These are phyloP conservation scores for Drosophila aff. DNA, from an alignment of 1,140 invertebrate species.

Conservation along the genomic window DNA sequence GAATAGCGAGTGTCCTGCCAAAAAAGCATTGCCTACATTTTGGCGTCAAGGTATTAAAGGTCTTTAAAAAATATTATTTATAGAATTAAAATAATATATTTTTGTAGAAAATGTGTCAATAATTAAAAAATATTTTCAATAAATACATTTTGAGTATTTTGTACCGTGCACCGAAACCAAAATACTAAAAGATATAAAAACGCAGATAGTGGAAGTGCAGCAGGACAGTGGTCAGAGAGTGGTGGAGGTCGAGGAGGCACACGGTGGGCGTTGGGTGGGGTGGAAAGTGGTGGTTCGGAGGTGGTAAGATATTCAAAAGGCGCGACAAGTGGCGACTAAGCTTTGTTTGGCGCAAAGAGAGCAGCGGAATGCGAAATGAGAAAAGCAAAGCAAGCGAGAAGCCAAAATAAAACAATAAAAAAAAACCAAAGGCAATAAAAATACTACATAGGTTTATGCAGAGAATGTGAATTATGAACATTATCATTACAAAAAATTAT, in stretches of 20 bases:
- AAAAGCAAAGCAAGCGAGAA: constrained; percentile 36
- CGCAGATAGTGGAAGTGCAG: constrained; percentile 30
- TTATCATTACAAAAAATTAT: neutral
- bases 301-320: constrained; percentile 37
- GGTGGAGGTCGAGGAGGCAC: neutral
- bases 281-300: neutral
- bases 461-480: neutral
- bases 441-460: constrained; percentile 11
- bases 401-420: constrained; percentile 34
- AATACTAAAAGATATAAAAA: constrained; percentile 44
- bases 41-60: neutral
- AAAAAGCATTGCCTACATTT: constrained; percentile 1
- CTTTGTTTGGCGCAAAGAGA: constrained; percentile 52
- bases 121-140: too few species aligned
- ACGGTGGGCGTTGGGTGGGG: constrained; percentile 11
- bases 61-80: too few species aligned
- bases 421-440: constrained; percentile 14
- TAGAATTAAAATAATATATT: too few species aligned
- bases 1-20: neutral
- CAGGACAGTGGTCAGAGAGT: neutral
- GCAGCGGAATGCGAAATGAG: constrained; percentile 25
- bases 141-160: neutral
- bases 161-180: constrained; percentile 4
- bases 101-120: too few species aligned
- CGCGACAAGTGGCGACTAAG: constrained; percentile 61